Percentiles rank a stretch among this genome's conserved stretches.
phyloP scores from a whole-genome alignment of 2,113 vertebrate species.

The human (Homo sapiens) region DNA sequence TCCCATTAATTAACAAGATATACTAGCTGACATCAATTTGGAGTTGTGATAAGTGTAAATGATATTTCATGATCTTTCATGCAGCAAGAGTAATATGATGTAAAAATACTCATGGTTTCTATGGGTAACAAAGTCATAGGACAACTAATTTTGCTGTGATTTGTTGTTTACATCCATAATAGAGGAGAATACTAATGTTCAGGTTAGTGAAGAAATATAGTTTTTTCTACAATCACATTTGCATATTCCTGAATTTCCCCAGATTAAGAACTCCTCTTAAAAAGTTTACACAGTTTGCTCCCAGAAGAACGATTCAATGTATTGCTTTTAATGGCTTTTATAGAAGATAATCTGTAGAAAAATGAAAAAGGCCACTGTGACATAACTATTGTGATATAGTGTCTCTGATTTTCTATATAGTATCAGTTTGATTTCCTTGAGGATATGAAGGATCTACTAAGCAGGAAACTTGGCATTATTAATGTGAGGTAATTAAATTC shows the following conservation, averaged over 20 bases:
- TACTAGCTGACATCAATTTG: background rate
- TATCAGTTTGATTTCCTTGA: conserved; percentile 57
- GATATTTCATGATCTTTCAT: background rate
- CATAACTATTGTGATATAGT: background rate
- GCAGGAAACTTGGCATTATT: conserved; percentile 45
- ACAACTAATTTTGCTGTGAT: background rate
- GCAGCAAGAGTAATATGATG: background rate
- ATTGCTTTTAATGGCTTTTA: conserved; percentile 56
- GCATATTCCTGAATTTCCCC: background rate
- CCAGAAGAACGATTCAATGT: background rate
- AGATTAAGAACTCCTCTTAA: conserved; percentile 12
- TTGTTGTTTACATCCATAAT: background rate
- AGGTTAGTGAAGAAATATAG: background rate
- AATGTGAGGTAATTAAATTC: conserved; percentile 60
- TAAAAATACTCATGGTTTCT: background rate
- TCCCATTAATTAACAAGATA: background rate
- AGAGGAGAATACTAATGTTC: background rate
- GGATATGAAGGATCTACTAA: conserved; percentile 41
- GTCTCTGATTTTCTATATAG: conserved; percentile 7
- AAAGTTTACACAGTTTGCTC: background rate
- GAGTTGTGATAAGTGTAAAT: background rate
- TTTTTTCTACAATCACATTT: background rate
- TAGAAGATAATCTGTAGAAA: conserved; percentile 8
- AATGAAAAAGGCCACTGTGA: conserved; percentile 26
- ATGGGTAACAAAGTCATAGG: background rate